Evolutionary conservation across 2,113 vertebrate species (phyloP), one percentile per base, ranked within the genome.

Genomic region (Vulpes vulpes): DNA sequence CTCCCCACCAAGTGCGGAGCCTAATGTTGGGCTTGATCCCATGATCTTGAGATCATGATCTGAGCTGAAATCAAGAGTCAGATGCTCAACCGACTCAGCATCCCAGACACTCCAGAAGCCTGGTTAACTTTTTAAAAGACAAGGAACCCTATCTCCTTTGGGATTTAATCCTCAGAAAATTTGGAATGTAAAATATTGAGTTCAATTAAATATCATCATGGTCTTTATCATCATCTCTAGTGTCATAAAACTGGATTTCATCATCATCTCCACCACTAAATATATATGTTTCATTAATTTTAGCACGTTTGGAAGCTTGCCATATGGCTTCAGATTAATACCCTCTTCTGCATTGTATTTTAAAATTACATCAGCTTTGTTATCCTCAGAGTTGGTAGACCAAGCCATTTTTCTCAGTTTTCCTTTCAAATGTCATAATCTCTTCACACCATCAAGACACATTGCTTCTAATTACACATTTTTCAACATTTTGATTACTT

Each of bases 301-400:
- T 99, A 97, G 99, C 99, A 99, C 99, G 99, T 99, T 99, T 12
- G 99, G 99, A 97, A 99, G 98, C 97, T 99, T 99, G 84, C 99
- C 99, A 14, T 99, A 99, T 1, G 99, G 99, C 95, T 99, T 99
- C 96, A 99, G 98, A 97, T 98, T 99, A 65, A 98, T 98, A 91
- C 98, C 98, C 97, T 99, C 99, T 74, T 99, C 99, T 96, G 98
- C 98, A 78, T 99, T 99, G 96, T 99, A 99, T 98, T 99, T 99
- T 69, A 99, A 98, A 98, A 99, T 99, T 94, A 99, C 98, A 64
- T 99, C 99, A 11, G 98, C 99, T 98, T 99, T 99, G 98, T 99
- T 99, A 92, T 99, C 99, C 99, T 99, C 99, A 95, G 99, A 99
- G 97, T 99, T 98, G 99, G 98, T 95, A 99, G 97, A 30, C 76